Conservation (phyloP, 2,888 invertebrate species). For the Chrysodeixis includens region DNA sequence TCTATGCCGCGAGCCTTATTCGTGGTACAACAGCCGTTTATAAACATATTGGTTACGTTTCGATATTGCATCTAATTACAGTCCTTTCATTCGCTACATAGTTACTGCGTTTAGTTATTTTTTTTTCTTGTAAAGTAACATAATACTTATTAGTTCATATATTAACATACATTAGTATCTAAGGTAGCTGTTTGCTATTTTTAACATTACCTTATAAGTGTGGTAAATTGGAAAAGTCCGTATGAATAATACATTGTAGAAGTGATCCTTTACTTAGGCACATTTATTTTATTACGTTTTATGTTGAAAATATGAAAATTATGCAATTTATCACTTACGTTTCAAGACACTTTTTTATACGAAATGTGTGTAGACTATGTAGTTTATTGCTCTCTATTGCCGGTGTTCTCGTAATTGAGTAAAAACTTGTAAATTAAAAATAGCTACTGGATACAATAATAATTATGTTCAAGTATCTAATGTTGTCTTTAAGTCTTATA, state of each 20-base stretch:
- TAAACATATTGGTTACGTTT: slow-evolving; percentile 1
- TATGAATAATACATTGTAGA: slow-evolving; percentile 19
- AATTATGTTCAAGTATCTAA: no score
- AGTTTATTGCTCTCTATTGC: background rate
- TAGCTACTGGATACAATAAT: background rate
- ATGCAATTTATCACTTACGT: background rate
- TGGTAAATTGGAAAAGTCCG: background rate
- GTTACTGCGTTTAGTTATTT: background rate
- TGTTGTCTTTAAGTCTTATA: no score
- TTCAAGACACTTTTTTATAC: background rate
- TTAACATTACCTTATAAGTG: slow-evolving; percentile 16
- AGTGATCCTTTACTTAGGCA: background rate
- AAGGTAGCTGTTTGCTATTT: slow-evolving; percentile 2
- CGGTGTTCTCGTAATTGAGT: background rate
- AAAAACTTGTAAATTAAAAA: background rate
- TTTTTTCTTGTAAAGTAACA: slow-evolving; percentile 9
- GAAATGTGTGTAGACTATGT: background rate
- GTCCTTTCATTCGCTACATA: background rate
- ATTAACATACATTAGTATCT: slow-evolving; percentile 16
- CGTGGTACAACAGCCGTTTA: slow-evolving; percentile 5
- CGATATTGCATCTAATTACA: slow-evolving; percentile 5
- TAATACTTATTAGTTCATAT: slow-evolving; percentile 24
- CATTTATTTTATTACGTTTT: slow-evolving; percentile 1
- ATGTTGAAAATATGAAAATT: background rate
- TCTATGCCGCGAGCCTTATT: background rate